Evolutionary conservation across 2,888 invertebrate genomes (phyloP).

Genomic region (Scaeva pyrastri): DNA sequence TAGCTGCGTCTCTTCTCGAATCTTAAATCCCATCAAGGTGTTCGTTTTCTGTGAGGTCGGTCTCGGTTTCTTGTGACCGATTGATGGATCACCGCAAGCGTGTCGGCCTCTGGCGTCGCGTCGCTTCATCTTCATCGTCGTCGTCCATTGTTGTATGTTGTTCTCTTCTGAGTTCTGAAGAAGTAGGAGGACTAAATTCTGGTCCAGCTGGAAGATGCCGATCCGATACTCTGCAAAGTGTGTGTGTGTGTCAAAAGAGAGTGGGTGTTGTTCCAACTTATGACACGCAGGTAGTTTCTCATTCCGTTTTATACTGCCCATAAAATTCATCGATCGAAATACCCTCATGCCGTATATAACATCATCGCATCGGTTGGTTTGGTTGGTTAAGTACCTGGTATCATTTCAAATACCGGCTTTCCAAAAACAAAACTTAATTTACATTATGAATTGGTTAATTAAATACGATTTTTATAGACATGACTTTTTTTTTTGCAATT

Average conservation of each 20-base stretch:
- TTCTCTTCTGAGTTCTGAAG: background rate
- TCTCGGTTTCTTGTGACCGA: conserved; percentile 38
- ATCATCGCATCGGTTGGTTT: background rate
- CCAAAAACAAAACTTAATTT: conserved; percentile 27
- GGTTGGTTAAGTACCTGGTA: background rate
- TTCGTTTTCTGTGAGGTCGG: conserved; percentile 59
- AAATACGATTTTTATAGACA: conserved; percentile 37
- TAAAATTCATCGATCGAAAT: conserved; percentile 43
- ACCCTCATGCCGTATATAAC: background rate
- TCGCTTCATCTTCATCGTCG: too few relatives aligned
- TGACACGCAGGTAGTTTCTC: conserved; percentile 46
- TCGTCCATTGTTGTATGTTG: conserved; percentile 26
- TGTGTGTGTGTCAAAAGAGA: conserved; percentile 1
- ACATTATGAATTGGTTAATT: conserved; percentile 37
- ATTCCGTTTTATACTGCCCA: conserved; percentile 40
- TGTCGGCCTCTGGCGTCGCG: conserved; percentile 6
- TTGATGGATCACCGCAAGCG: conserved; percentile 59
- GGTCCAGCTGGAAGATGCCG: conserved; percentile 20
- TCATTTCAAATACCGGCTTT: conserved; percentile 6
- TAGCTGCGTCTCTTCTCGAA: conserved; percentile 59
- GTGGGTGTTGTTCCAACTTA: conserved; percentile 67
- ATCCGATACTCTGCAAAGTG: too few relatives aligned
- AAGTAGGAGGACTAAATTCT: conserved; percentile 53
- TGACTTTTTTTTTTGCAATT: conserved; percentile 24
- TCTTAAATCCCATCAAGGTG: conserved; percentile 45